Percentiles rank a stretch among this genome's conserved stretches.
phyloP scores from a whole-genome alignment of 1,140 invertebrate genomes.

The Calosoma granatense region DNA sequence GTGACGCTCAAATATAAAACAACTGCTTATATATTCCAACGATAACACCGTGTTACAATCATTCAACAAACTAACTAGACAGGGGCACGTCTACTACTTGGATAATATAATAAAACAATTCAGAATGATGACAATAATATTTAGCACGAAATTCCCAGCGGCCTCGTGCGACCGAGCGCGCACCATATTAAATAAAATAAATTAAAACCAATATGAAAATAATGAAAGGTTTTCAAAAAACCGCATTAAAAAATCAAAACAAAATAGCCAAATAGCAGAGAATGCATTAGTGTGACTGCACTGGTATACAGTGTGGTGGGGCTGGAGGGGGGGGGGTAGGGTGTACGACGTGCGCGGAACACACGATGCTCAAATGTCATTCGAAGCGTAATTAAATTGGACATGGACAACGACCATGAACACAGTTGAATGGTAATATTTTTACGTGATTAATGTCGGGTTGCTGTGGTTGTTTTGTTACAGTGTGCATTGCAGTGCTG shows the following conservation, averaged over 20 bases:
- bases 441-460: neutral
- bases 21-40: too few species aligned
- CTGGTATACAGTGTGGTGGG: neutral
- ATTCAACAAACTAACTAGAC: too few species aligned
- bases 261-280: too few species aligned
- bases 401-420: neutral
- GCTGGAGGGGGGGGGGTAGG: neutral
- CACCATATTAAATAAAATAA: too few species aligned
- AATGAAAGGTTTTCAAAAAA: too few species aligned
- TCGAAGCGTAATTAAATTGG: neutral
- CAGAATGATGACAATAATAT: neutral
- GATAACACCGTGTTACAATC: too few species aligned
- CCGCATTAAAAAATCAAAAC: too few species aligned
- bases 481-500: neutral
- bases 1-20: too few species aligned
- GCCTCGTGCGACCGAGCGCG: neutral
- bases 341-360: neutral
- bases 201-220: too few species aligned
- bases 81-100: too few species aligned
- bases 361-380: too few species aligned
- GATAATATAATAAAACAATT: neutral
- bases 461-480: neutral
- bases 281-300: neutral
- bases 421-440: neutral
- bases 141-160: neutral